phyloP scores from a whole-genome alignment of 2,888 invertebrate genomes.

The Fragum sueziense region DNA sequence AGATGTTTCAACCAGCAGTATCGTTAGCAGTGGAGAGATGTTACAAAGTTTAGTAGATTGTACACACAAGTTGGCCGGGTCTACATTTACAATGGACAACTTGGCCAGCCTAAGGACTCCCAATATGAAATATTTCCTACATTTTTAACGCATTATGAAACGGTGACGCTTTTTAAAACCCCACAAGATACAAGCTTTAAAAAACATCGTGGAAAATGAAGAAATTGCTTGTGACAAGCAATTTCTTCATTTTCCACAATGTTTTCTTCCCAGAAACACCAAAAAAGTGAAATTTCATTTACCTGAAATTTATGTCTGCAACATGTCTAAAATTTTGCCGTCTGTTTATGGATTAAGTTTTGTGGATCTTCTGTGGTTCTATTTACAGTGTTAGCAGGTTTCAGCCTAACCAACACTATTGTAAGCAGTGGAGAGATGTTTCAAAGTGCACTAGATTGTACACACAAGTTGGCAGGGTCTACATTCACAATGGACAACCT shows the following conservation, averaged over 20 bases:
- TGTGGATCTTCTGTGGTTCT: neutral
- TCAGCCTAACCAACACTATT: conserved; percentile 31
- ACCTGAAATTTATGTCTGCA: too few relatives aligned
- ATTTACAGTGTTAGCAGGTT: conserved; percentile 46
- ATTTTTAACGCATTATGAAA: too few relatives aligned
- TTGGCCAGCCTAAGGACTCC: conserved; percentile 23
- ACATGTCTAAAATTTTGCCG: too few relatives aligned
- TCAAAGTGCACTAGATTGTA: conserved; percentile 27
- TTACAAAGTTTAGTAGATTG: conserved; percentile 24
- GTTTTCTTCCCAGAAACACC: too few relatives aligned
- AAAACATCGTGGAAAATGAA: too few relatives aligned
- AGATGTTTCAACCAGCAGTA: too few relatives aligned
- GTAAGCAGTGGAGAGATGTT: conserved; percentile 22
- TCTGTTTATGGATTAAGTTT: neutral
- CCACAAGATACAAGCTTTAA: too few relatives aligned
- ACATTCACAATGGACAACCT: conserved; percentile 33
- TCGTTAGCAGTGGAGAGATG: conserved; percentile 21
- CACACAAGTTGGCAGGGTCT: conserved; percentile 17
- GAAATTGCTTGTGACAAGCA: neutral
- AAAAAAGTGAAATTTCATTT: too few relatives aligned
- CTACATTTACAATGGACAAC: conserved; percentile 30
- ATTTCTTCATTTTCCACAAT: too few relatives aligned
- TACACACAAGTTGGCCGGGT: conserved; percentile 13
- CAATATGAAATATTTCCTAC: conserved; percentile 36
- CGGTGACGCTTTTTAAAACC: too few relatives aligned